Evolutionary conservation across 2,797 vertebrate species (phyloP).

Genomic region (Cuniculus paca): DNA sequence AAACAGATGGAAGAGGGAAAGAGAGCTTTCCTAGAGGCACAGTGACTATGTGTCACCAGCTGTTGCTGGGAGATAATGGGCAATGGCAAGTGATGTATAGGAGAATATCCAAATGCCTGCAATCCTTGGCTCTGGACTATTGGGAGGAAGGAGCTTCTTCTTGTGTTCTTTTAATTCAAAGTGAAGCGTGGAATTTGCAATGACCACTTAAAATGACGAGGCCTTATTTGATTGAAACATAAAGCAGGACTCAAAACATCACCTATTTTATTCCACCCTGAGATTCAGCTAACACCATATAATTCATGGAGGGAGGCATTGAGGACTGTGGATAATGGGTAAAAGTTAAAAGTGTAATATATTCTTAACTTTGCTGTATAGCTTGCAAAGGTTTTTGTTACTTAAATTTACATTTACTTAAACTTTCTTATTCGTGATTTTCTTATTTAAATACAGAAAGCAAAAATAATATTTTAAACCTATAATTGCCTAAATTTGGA

Average conservation of each 20-base stretch:
- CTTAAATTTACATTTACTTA: slow-evolving; percentile 22
- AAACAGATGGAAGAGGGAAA: slow-evolving; percentile 87
- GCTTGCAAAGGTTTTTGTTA: neutral
- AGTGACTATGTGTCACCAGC: slow-evolving; percentile 86
- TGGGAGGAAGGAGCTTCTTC: slow-evolving; percentile 45
- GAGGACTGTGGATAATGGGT: neutral
- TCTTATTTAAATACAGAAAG: neutral
- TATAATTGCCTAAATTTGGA: neutral
- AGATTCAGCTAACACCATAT: neutral
- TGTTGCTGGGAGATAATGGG: slow-evolving; percentile 87
- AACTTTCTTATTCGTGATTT: neutral
- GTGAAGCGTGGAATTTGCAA: slow-evolving; percentile 47
- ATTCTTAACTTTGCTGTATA: neutral
- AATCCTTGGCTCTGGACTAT: slow-evolving; percentile 21
- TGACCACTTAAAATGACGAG: neutral
- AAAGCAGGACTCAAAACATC: neutral
- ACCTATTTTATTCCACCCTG: neutral
- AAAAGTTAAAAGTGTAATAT: slow-evolving; percentile 7
- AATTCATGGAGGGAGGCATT: neutral
- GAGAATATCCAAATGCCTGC: slow-evolving; percentile 75
- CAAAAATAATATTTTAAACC: neutral
- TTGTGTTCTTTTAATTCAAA: slow-evolving; percentile 68
- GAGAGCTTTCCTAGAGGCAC: slow-evolving; percentile 85
- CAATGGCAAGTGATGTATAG: slow-evolving; percentile 83
- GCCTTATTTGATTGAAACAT: slow-evolving; percentile 35